Evolutionary conservation across 2,888 invertebrate genomes (phyloP).

Genomic region (Dynastes maya): DNA sequence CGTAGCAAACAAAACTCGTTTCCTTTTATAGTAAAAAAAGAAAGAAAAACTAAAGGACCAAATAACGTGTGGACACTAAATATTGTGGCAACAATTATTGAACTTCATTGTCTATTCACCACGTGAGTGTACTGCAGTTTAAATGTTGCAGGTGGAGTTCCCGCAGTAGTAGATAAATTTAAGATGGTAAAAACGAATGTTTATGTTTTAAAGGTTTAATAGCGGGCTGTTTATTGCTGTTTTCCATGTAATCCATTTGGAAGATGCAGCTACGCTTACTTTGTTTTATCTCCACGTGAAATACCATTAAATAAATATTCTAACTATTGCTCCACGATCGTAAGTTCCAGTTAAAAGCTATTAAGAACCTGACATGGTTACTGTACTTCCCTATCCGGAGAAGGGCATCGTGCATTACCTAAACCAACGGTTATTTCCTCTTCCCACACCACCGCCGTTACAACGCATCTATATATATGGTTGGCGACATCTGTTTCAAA

Average conservation of each 20-base stretch:
- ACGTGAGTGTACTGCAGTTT: too few species aligned
- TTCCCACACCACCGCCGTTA: not conserved
- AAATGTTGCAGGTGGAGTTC: too few species aligned
- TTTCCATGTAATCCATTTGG: not conserved
- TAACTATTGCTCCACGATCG: not conserved
- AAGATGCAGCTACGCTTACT: not conserved
- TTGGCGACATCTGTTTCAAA: conserved; percentile 57
- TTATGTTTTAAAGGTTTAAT: too few species aligned
- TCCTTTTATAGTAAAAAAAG: too few species aligned
- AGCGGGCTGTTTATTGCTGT: not conserved
- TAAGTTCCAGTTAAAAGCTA: conserved; percentile 22
- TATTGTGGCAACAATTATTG: too few species aligned
- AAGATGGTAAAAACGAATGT: too few species aligned
- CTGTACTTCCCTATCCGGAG: not conserved
- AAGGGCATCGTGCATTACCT: not conserved
- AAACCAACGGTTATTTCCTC: conserved; percentile 13
- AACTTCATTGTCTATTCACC: too few species aligned
- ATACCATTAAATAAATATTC: conserved; percentile 14
- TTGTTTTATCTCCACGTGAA: not conserved
- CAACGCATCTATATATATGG: conserved; percentile 49
- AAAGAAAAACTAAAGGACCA: too few species aligned
- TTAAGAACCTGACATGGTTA: conserved; percentile 25
- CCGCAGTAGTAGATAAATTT: too few species aligned
- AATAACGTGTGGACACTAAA: too few species aligned
- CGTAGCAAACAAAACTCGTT: too few species aligned